Conservation (phyloP, 2,888 invertebrate genomes). For the Ormyrus nitidulus region DNA sequence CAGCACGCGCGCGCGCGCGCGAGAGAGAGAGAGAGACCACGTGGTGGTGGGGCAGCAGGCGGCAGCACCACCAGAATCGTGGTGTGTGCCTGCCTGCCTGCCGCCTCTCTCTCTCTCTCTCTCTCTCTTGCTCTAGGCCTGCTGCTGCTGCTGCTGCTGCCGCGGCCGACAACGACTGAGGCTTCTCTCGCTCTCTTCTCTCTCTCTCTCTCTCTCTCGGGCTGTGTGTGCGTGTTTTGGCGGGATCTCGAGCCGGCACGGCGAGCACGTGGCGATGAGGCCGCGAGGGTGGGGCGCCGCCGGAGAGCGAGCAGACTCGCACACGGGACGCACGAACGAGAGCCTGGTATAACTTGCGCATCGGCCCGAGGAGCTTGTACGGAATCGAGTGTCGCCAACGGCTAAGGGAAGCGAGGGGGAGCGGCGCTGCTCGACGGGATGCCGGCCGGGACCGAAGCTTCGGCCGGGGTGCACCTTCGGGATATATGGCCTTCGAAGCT, state of each 20-base stretch:
- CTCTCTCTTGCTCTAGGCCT: slow-evolving; percentile 21
- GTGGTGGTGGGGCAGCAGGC: slow-evolving; percentile 58
- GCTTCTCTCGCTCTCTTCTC: slow-evolving; percentile 16
- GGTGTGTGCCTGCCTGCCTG: slow-evolving; percentile 28
- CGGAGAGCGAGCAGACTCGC: not conserved
- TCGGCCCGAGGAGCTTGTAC: too few relatives aligned
- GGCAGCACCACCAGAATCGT: slow-evolving; percentile 41
- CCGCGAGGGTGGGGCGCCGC: slow-evolving; percentile 15
- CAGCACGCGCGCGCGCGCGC: slow-evolving; percentile 30
- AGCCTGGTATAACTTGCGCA: not conserved
- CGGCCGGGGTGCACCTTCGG: too few relatives aligned
- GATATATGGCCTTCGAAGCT: too few relatives aligned
- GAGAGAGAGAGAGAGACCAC: slow-evolving; percentile 31
- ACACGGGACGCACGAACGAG: not conserved
- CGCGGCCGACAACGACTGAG: too few relatives aligned
- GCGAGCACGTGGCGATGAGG: not conserved
- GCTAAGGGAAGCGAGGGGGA: too few relatives aligned
- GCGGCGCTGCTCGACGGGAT: too few relatives aligned
- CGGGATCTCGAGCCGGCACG: not conserved
- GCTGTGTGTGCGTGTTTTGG: slow-evolving; percentile 20
- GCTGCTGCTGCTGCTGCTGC: not conserved
- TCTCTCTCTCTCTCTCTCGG: slow-evolving; percentile 24
- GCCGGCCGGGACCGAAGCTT: too few relatives aligned
- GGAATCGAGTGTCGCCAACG: too few relatives aligned
- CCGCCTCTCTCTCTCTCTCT: slow-evolving; percentile 6